phyloP scores from a whole-genome alignment of 35 echinoderm and acorn worm species.

The Lytechinus pictus region DNA sequence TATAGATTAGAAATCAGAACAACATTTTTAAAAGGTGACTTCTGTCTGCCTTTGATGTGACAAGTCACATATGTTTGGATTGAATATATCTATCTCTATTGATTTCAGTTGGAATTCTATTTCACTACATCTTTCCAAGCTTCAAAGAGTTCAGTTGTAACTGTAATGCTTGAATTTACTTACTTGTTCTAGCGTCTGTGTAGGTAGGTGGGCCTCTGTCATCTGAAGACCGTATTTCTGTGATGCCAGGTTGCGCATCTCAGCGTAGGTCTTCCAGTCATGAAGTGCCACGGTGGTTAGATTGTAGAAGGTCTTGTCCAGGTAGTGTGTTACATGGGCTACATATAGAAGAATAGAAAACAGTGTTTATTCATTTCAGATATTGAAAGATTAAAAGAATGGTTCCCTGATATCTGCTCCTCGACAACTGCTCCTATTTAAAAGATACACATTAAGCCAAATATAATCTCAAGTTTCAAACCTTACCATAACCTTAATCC shows the following conservation, averaged over 20 bases:
- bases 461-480: too few relatives aligned
- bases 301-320: constrained; percentile 99
- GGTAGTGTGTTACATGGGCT: constrained; percentile 94
- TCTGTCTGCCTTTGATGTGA: too few relatives aligned
- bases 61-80: too few relatives aligned
- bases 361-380: neutral
- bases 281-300: constrained; percentile 94
- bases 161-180: neutral
- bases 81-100: too few relatives aligned
- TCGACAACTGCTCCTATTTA: too few relatives aligned
- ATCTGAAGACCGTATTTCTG: constrained; percentile 93
- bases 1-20: too few relatives aligned
- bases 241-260: constrained; percentile 95
- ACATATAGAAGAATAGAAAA: neutral
- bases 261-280: constrained; percentile 99
- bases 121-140: neutral
- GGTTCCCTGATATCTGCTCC: too few relatives aligned
- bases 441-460: too few relatives aligned
- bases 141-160: neutral
- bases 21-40: too few relatives aligned
- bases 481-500: too few relatives aligned
- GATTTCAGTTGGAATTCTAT: too few relatives aligned
- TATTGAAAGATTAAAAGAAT: neutral
- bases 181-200: constrained; percentile 96
- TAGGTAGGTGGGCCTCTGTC: constrained; percentile 94